Base-by-base conservation (phyloP, 2,113 vertebrate species). In the Albula goreensis region DNA sequence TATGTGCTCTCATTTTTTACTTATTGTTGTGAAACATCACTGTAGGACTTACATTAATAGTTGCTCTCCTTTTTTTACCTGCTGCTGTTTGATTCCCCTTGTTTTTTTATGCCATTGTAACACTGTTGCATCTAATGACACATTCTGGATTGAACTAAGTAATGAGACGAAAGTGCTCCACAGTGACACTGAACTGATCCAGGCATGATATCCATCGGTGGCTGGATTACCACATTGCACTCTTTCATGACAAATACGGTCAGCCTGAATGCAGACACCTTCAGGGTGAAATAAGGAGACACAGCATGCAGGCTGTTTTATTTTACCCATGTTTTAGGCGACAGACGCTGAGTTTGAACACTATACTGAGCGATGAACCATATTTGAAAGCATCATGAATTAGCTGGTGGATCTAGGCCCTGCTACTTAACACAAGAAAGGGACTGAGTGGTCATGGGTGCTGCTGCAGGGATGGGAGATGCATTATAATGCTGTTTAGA, bases 251-350 rank as follows among this genome's bases (percentile, higher is more conserved):
- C 11, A 49, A 51, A 77, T 50, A 50, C 15, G n/a, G 63, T 52
- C 31, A 49, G 50, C 77, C 25, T 9, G 70, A n/a, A 53, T 56
- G 17, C 52, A 57, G 13, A 56, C 13, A 49, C 25, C 41, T 63
- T 79, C 15, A 79, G 77, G 11, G 77, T 85, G 74, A 85, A 79
- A 79, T 48, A 49, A 78, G 50, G 63, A 78, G 2, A 85, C 2
- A n/a, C 51, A n/a, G 48, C 31, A 56, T 31, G 78, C 49, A 74
- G 8, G 8, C 70, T 74, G 22, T 8, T n/a, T 31, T 74, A 25
- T 66, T 74, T 31, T 12, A 74, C 31, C n/a, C 9, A 22, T 31
- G 9, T 70, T 70, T 19, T 41, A 41, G 31, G 31, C 31, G 19
- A 74, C n/a, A 31, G 70, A 74, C 31, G 31, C 31, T 11, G 22